Percentiles rank a stretch among this genome's conserved stretches.
Conservation (phyloP, 2,797 vertebrate genomes). For the Psittacula derbiana region DNA sequence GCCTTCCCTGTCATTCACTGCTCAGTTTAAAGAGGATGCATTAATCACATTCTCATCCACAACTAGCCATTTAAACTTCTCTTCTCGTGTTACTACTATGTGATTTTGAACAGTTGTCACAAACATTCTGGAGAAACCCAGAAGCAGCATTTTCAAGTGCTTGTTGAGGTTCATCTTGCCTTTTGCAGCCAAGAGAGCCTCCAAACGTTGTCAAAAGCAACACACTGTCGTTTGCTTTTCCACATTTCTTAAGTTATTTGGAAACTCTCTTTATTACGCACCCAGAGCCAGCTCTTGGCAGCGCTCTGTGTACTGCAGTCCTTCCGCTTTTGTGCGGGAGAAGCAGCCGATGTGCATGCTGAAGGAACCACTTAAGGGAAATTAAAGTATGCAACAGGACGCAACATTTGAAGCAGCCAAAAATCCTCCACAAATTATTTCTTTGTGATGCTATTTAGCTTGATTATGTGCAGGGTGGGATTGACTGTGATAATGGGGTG, state of each 20-base stretch:
- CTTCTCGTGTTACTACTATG: neutral
- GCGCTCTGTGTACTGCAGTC: neutral
- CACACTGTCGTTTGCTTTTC: neutral
- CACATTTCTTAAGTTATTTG: neutral
- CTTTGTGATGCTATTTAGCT: neutral
- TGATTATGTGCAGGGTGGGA: neutral
- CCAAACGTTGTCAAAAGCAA: slow-evolving; percentile 21
- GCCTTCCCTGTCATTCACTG: neutral
- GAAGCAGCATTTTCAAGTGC: slow-evolving; percentile 22
- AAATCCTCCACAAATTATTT: neutral
- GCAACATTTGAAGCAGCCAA: neutral
- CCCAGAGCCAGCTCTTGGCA: neutral
- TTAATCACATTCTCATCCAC: neutral
- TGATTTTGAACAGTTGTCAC: slow-evolving; percentile 38
- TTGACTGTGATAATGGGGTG: neutral
- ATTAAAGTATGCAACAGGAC: neutral
- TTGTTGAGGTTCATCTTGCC: slow-evolving; percentile 1
- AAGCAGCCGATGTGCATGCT: neutral
- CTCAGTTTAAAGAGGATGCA: neutral
- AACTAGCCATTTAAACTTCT: neutral
- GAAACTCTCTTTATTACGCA: neutral
- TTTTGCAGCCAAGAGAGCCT: slow-evolving; percentile 20
- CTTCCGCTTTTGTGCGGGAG: neutral
- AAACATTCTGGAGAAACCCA: slow-evolving; percentile 15
- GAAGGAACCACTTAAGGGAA: neutral